phyloP scores from a whole-genome alignment of 53 echinoderm and acorn worm species.

The Holothuria scabra region DNA sequence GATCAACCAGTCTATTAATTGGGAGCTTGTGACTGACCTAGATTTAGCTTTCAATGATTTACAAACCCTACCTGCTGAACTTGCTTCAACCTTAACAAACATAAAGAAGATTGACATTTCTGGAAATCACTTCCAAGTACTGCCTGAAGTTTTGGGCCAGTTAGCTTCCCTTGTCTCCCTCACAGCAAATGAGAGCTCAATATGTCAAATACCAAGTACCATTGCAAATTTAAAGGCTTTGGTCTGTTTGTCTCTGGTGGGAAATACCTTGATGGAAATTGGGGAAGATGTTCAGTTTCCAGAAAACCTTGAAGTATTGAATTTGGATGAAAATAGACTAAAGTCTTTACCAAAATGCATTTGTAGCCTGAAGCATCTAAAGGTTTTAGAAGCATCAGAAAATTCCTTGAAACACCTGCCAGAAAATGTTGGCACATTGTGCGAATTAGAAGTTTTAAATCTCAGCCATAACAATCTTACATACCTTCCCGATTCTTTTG shows the following conservation, averaged over 20 bases:
- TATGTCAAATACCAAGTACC: conserved; percentile 57
- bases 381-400: conserved; percentile 72
- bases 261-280: conserved; percentile 68
- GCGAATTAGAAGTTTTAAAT: conserved; percentile 63
- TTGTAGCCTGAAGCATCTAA: conserved; percentile 67
- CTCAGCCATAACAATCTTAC: conserved; percentile 71
- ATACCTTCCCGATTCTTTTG: conserved; percentile 75
- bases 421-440: conserved; percentile 62
- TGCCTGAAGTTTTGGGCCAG: conserved; percentile 50
- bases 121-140: conserved; percentile 59
- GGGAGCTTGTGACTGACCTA: conserved; percentile 51
- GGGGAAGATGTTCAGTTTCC: conserved; percentile 50
- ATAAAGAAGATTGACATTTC: conserved; percentile 54
- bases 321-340: conserved; percentile 76
- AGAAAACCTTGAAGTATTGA: conserved; percentile 61
- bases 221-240: conserved; percentile 53
- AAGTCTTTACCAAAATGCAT: conserved; percentile 65
- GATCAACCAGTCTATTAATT: neutral
- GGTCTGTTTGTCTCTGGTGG: conserved; percentile 64
- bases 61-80: conserved; percentile 44
- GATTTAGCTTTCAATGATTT: conserved; percentile 74
- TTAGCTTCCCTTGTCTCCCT: conserved; percentile 51
- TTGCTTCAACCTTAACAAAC: conserved; percentile 37
- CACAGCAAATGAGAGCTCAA: conserved; percentile 73
- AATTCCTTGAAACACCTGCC: conserved; percentile 71